Conservation (phyloP, 2,797 vertebrate genomes). For the Scomberomorus guttatus region DNA sequence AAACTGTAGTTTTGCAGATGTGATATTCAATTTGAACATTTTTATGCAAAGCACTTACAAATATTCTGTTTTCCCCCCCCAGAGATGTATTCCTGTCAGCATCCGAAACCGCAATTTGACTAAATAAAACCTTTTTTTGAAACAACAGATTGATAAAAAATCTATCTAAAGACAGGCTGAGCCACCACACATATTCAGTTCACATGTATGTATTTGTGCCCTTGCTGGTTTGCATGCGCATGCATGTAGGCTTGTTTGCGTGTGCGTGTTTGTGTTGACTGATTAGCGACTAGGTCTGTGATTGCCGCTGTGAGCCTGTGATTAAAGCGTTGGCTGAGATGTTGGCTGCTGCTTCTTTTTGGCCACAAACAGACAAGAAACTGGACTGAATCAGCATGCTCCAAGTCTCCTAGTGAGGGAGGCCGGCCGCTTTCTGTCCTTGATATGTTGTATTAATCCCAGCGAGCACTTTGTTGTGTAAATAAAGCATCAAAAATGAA, state of each 20-base stretch:
- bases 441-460: slow-evolving; percentile 14
- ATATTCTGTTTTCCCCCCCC: neutral
- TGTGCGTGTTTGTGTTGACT: slow-evolving; percentile 49
- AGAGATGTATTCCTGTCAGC: neutral
- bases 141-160: neutral
- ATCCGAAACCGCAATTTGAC: slow-evolving; percentile 18
- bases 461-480: slow-evolving; percentile 32
- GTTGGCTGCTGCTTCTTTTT: slow-evolving; percentile 52
- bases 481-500: slow-evolving; percentile 29
- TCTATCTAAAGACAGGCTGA: neutral
- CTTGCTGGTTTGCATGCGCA: neutral
- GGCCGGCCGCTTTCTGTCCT: neutral
- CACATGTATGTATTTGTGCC: neutral
- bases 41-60: slow-evolving; percentile 14
- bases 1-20: neutral
- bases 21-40: neutral
- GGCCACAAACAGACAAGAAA: slow-evolving; percentile 39
- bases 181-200: neutral
- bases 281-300: slow-evolving; percentile 56
- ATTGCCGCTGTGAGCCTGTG: slow-evolving; percentile 64
- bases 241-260: slow-evolving; percentile 34
- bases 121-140: neutral
- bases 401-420: slow-evolving; percentile 6
- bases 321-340: slow-evolving; percentile 58
- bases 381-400: slow-evolving; percentile 41